Percentiles rank a stretch among this genome's conserved stretches.
Evolutionary conservation across 2,888 invertebrate species (phyloP).

Genomic region (Thyatira batis): DNA sequence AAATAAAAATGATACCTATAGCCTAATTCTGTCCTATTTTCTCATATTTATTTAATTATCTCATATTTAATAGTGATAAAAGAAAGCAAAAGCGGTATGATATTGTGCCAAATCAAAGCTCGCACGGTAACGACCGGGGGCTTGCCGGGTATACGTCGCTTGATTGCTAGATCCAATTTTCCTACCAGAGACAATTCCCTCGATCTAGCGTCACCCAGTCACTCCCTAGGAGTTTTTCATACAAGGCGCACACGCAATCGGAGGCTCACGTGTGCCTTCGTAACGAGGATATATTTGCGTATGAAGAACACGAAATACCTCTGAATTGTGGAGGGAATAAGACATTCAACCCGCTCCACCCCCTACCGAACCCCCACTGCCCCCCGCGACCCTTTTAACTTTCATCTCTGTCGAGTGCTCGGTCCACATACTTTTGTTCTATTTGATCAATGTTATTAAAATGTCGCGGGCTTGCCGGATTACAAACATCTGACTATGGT

Average conservation of each 20-base stretch:
- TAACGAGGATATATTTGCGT: slow-evolving; percentile 83
- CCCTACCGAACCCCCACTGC: slow-evolving; percentile 38
- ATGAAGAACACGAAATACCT: slow-evolving; percentile 83
- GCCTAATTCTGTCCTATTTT: no score
- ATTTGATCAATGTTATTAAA: slow-evolving; percentile 83
- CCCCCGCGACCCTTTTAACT: slow-evolving; percentile 81
- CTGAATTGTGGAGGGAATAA: slow-evolving; percentile 82
- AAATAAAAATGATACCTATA: no score
- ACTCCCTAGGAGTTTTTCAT: slow-evolving; percentile 60
- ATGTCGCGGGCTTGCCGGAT: slow-evolving; percentile 77
- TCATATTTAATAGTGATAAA: no score
- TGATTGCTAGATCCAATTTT: slow-evolving; percentile 75
- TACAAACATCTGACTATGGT: slow-evolving; percentile 76
- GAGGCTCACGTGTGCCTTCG: slow-evolving; percentile 77
- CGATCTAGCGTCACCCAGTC: slow-evolving; percentile 55
- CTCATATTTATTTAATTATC: no score
- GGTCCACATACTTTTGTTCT: slow-evolving; percentile 83
- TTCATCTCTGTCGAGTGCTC: slow-evolving; percentile 83
- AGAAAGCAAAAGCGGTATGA: slow-evolving; percentile 16
- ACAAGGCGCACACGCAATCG: slow-evolving; percentile 75
- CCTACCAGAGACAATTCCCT: slow-evolving; percentile 63
- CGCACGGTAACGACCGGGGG: slow-evolving; percentile 52
- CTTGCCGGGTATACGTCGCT: slow-evolving; percentile 55
- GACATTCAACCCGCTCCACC: slow-evolving; percentile 79
- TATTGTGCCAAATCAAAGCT: slow-evolving; percentile 43